Conservation (phyloP, 2,888 invertebrate species). For the Archips xylosteana region DNA sequence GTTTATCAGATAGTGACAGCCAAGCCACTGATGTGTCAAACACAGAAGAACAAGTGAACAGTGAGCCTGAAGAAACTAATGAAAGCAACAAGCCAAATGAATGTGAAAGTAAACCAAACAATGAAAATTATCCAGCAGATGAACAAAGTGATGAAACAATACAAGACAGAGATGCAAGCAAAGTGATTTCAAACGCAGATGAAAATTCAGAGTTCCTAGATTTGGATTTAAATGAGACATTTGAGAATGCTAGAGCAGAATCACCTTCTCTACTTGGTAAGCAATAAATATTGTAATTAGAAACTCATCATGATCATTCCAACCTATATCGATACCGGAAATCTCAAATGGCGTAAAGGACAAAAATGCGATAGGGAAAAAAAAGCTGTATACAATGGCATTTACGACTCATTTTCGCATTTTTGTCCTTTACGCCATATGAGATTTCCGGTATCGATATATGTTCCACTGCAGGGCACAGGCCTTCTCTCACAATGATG, state of each 20-base stretch:
- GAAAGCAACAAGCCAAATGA: constrained; percentile 7
- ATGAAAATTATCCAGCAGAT: constrained; percentile 12
- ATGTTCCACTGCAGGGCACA: no score
- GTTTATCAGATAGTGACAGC: constrained; percentile 35
- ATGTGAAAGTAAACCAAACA: not conserved
- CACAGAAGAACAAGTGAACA: constrained; percentile 27
- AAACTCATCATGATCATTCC: no score
- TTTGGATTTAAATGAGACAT: constrained; percentile 47
- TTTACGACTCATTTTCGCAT: no score
- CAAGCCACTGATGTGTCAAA: constrained; percentile 35
- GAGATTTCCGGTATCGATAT: no score
- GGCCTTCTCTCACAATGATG: no score
- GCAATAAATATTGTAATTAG: constrained; percentile 36
- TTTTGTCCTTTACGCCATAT: no score
- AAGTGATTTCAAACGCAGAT: constrained; percentile 9
- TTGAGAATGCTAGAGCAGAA: constrained; percentile 41
- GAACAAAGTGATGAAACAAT: not conserved
- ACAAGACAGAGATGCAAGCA: constrained; percentile 1
- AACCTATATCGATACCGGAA: no score
- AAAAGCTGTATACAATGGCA: no score
- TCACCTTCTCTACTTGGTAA: constrained; percentile 62
- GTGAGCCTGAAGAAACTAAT: constrained; percentile 15
- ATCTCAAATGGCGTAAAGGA: no score
- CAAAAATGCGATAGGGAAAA: no score
- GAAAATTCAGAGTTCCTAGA: constrained; percentile 32